Conservation (phyloP, 2,888 invertebrate species). For the Mesorhabditis sp. region DNA sequence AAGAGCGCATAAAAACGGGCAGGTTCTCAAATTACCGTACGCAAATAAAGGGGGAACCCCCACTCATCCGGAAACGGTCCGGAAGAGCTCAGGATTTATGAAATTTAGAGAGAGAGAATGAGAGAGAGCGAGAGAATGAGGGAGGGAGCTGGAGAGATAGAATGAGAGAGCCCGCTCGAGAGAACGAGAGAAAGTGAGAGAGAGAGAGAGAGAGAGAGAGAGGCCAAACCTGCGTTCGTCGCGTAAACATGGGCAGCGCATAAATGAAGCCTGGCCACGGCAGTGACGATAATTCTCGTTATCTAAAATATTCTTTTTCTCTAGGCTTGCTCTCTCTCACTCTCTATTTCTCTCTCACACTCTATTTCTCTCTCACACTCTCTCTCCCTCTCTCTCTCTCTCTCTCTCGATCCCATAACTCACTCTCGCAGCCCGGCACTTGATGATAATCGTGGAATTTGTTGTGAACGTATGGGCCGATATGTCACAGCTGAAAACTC, state of each 20-base stretch:
- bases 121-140: constrained; percentile 10
- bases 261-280: constrained; percentile 35
- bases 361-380: no score
- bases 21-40: no score
- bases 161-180: not conserved
- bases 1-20: no score
- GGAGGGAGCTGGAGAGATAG: constrained; percentile 2
- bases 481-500: not conserved
- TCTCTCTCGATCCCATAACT: not conserved
- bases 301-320: constrained; percentile 12
- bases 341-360: not conserved
- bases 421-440: not conserved
- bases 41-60: no score
- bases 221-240: constrained; percentile 39
- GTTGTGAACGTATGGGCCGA: not conserved
- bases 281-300: constrained; percentile 28
- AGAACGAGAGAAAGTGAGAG: not conserved
- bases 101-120: not conserved
- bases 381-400: no score
- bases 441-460: not conserved
- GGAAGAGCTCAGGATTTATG: no score
- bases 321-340: no score
- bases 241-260: constrained; percentile 43
- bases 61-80: no score
- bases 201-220: not conserved